Percentiles rank a stretch among this genome's conserved stretches.
phyloP scores from a whole-genome alignment of 2,113 vertebrate genomes.

The Triplophysa dalaica region DNA sequence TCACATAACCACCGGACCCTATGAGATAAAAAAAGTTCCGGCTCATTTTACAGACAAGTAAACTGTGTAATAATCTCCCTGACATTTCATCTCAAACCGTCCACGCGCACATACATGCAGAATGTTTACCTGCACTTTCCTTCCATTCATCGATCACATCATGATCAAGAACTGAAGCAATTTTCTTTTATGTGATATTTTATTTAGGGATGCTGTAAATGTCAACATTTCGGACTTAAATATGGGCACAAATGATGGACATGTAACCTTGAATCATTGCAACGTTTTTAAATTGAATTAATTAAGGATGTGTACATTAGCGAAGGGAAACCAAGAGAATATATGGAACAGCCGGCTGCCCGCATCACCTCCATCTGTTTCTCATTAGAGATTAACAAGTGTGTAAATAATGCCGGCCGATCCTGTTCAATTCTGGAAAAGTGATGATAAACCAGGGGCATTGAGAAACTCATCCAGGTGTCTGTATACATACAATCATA shows the following conservation, averaged over 20 bases:
- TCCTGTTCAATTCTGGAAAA: background rate
- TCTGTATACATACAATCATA: background rate
- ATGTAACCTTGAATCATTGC: background rate
- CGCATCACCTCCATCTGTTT: conserved; percentile 6
- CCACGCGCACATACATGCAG: background rate
- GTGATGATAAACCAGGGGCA: background rate
- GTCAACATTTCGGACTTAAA: conserved; percentile 29
- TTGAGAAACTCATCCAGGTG: background rate
- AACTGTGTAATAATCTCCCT: background rate
- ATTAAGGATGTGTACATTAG: background rate
- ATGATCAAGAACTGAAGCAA: conserved; percentile 31
- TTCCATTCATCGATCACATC: background rate
- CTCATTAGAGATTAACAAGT: background rate
- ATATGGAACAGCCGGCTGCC: background rate
- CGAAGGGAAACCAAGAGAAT: background rate
- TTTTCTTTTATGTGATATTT: conserved; percentile 36
- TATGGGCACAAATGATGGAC: background rate
- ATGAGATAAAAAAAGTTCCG: background rate
- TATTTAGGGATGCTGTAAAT: conserved; percentile 29
- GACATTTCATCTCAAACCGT: background rate
- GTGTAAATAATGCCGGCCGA: conserved; percentile 1
- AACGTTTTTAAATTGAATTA: conserved; percentile 26
- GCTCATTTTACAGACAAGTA: background rate
- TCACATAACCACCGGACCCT: background rate
- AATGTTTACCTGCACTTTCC: conserved; percentile 1